Percentiles rank a stretch among this genome's conserved stretches.
phyloP scores from a whole-genome alignment of 2,113 vertebrate species.

The Megalops atlanticus region DNA sequence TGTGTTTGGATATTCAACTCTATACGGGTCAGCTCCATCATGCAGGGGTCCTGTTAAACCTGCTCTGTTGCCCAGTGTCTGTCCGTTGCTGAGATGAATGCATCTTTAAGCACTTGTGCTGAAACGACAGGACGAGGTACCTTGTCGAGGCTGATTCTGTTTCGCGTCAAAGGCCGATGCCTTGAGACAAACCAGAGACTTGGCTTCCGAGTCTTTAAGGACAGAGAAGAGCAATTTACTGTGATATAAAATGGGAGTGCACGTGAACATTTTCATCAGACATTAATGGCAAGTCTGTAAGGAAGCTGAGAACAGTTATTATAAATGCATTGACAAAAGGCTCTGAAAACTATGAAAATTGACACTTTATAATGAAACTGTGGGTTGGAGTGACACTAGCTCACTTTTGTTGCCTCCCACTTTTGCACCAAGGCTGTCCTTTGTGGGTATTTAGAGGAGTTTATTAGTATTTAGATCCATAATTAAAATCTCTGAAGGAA shows the following conservation, averaged over 20 bases:
- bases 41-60: neutral
- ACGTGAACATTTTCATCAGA: neutral
- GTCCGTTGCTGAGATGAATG: constrained; percentile 20
- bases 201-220: neutral
- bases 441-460: neutral
- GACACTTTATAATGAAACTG: neutral
- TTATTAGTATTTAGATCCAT: neutral
- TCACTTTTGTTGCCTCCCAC: neutral
- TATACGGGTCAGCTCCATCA: neutral
- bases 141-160: constrained; percentile 34
- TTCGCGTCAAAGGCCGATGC: constrained; percentile 43
- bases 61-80: constrained; percentile 9
- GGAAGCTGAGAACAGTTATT: neutral
- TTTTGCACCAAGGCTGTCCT: neutral
- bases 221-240: neutral
- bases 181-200: constrained; percentile 46
- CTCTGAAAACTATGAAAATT: neutral
- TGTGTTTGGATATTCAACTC: neutral
- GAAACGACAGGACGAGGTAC: constrained; percentile 25
- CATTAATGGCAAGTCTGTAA: neutral
- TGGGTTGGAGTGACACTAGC: neutral
- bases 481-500: neutral
- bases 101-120: constrained; percentile 33
- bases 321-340: neutral
- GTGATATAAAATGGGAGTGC: neutral